Evolutionary conservation across 2,888 invertebrate species (phyloP).

Genomic region (Callimorpha dominula): DNA sequence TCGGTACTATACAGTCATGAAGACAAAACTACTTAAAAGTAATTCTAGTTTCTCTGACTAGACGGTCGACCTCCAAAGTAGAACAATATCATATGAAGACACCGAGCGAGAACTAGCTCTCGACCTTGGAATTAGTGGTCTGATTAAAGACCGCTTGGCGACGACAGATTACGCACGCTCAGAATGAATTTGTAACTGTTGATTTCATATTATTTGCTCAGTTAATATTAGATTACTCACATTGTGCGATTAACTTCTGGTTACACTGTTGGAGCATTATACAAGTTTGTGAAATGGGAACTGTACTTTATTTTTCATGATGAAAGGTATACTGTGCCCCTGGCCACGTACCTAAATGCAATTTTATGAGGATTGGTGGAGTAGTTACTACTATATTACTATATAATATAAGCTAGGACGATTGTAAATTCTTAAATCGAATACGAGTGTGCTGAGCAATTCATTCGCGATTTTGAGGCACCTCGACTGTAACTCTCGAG

Average conservation of each 20-base stretch:
- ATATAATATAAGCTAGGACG: too few species aligned
- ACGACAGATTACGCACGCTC: not conserved
- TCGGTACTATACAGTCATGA: not conserved
- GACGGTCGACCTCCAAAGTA: conserved; percentile 19
- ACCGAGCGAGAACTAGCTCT: conserved; percentile 9
- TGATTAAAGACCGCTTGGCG: conserved; percentile 23
- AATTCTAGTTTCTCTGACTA: conserved; percentile 20
- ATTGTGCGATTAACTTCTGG: not conserved
- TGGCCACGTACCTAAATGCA: too few species aligned
- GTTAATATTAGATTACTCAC: not conserved
- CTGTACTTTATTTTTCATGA: too few species aligned
- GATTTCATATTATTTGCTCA: not conserved
- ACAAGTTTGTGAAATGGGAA: too few species aligned
- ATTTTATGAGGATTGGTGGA: too few species aligned
- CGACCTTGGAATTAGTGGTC: conserved; percentile 28
- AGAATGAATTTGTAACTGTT: not conserved
- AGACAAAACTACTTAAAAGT: not conserved
- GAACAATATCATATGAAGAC: conserved; percentile 23
- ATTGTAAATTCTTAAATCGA: too few species aligned
- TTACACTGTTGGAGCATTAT: not conserved
- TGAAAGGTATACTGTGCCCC: too few species aligned
- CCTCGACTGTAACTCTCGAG: too few species aligned
- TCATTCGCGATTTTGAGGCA: too few species aligned
- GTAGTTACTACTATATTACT: too few species aligned
- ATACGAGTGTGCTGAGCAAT: too few species aligned